phyloP scores from a whole-genome alignment of 2,797 vertebrate genomes.

The Platalea minor region DNA sequence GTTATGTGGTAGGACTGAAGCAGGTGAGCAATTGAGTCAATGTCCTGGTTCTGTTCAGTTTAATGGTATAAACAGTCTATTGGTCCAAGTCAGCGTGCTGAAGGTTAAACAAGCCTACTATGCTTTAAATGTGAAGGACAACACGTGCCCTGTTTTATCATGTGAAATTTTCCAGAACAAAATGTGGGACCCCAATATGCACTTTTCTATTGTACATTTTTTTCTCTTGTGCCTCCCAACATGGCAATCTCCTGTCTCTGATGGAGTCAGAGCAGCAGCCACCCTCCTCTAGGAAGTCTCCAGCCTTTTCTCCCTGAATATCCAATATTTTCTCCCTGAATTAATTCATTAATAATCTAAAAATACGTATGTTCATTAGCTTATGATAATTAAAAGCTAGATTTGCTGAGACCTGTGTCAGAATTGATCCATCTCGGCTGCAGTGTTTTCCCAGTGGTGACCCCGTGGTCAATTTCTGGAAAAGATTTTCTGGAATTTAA shows the following conservation, averaged over 20 bases:
- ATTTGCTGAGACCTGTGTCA: background rate
- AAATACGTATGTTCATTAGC: background rate
- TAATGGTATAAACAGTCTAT: background rate
- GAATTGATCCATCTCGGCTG: background rate
- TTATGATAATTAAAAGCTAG: background rate
- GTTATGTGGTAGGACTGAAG: background rate
- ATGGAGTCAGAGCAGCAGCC: background rate
- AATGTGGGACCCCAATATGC: accelerated
- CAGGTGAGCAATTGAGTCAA: background rate
- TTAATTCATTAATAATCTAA: background rate
- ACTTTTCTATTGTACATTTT: background rate
- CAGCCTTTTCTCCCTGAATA: background rate
- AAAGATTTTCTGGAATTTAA: background rate
- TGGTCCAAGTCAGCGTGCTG: background rate
- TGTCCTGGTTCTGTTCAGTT: background rate
- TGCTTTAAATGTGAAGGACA: background rate
- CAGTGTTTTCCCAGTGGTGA: background rate
- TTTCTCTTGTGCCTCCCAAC: background rate
- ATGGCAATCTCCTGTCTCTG: background rate
- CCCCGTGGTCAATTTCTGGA: no score
- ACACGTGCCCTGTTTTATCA: background rate
- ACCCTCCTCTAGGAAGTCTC: background rate
- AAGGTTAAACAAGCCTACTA: background rate
- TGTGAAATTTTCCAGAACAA: background rate
- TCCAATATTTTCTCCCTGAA: background rate